A percentile compares a stretch with the other conserved stretches of the same genome.
These are phyloP conservation scores for Halictus quadricinctus DNA, from an alignment of 2,888 invertebrate species.

Conservation along the genomic window DNA sequence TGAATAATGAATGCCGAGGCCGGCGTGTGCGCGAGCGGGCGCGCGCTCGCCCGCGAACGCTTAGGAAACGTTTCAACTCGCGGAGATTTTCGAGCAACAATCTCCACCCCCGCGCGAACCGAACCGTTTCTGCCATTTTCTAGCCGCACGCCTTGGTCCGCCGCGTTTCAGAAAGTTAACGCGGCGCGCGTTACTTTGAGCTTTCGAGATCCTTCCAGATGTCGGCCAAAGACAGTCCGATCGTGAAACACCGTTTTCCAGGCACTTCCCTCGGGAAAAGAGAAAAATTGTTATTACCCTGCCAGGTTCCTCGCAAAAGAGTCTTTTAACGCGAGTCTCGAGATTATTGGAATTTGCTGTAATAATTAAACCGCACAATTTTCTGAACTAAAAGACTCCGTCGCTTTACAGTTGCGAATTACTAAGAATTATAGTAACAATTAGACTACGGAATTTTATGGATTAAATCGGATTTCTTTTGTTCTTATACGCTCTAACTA, in stretches of 20 bases:
- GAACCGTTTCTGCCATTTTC: not conserved
- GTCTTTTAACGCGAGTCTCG: not conserved
- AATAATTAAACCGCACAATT: not conserved
- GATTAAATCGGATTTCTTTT: not conserved
- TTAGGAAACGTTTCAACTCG: slow-evolving; percentile 53
- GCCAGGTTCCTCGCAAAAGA: not conserved
- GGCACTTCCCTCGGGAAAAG: not conserved
- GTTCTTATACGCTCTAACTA: too few relatives aligned
- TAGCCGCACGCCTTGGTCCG: not conserved
- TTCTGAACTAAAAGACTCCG: not conserved
- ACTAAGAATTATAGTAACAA: not conserved
- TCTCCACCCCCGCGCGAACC: slow-evolving; percentile 1
- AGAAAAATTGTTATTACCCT: not conserved
- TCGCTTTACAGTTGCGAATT: not conserved
- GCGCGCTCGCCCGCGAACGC: slow-evolving; percentile 10
- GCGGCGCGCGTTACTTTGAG: slow-evolving; percentile 11
- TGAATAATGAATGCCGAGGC: slow-evolving; percentile 68
- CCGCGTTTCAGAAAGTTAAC: slow-evolving; percentile 18
- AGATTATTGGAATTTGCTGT: not conserved
- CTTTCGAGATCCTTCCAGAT: not conserved
- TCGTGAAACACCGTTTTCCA: not conserved
- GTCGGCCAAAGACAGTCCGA: not conserved
- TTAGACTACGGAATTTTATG: not conserved
- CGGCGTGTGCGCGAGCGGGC: not conserved
- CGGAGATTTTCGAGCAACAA: slow-evolving; percentile 31